Percentiles rank a stretch among this genome's conserved stretches.
These are phyloP conservation scores for Ephydatia muelleri DNA, from an alignment of 37 sponge, comb jelly and placozoan species.

Conservation along the genomic window DNA sequence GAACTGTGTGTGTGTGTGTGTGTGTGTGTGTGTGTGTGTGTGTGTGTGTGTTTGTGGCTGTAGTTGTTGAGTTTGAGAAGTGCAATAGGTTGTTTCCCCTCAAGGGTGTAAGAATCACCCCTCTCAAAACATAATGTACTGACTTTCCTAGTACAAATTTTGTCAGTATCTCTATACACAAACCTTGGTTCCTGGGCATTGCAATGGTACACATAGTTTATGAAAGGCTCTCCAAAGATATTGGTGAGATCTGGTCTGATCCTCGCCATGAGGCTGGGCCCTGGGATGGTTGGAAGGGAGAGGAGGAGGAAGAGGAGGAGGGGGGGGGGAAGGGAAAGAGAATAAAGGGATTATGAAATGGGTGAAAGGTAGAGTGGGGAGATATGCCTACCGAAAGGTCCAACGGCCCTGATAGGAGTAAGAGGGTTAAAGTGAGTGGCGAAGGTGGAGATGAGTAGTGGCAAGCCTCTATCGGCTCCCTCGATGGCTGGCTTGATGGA, in stretches of 20 bases:
- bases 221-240: constrained; percentile 72
- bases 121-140: no score
- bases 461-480: background rate
- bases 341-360: background rate
- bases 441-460: background rate
- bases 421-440: constrained; percentile 63
- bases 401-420: constrained; percentile 64
- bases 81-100: no score
- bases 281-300: constrained; percentile 10
- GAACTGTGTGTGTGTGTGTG: no score
- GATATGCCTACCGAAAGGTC: constrained; percentile 77
- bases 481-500: constrained; percentile 7
- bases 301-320: no score
- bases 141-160: no score
- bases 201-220: constrained; percentile 92
- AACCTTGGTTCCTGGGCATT: constrained; percentile 92
- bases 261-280: constrained; percentile 56
- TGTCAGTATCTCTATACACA: no score
- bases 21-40: no score
- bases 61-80: no score
- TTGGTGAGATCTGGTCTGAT: constrained; percentile 74
- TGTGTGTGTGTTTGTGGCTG: no score
- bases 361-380: no score
- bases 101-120: no score
- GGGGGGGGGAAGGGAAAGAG: background rate